A percentile compares a stretch with the other conserved stretches of the same genome.
Evolutionary conservation across 2,888 invertebrate species (phyloP).

Genomic region (Miltochrista miniata): DNA sequence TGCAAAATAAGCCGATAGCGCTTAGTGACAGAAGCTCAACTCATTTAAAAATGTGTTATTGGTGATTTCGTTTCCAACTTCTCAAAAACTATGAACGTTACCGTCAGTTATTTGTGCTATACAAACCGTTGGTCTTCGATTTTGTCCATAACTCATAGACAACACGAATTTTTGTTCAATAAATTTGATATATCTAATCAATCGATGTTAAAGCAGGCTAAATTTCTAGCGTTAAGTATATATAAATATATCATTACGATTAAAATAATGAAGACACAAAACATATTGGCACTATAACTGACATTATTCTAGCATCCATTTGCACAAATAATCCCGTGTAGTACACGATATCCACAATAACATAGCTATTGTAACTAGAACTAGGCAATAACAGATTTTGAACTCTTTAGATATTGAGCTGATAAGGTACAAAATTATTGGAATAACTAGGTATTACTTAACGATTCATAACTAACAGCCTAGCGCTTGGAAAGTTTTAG

Average conservation of each 20-base stretch:
- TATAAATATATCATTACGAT: constrained; percentile 10
- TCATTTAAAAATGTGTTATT: constrained; percentile 5
- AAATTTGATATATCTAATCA: constrained; percentile 3
- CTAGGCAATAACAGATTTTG: constrained; percentile 57
- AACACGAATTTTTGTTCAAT: background rate
- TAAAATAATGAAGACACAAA: constrained; percentile 21
- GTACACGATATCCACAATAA: constrained; percentile 23
- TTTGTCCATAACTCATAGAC: background rate
- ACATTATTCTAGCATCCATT: constrained; percentile 12
- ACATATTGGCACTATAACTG: constrained; percentile 39
- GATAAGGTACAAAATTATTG: constrained; percentile 70
- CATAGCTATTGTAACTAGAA: constrained; percentile 44
- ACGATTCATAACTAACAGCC: constrained; percentile 59
- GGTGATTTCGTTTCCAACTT: constrained; percentile 15
- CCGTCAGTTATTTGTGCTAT: constrained; percentile 31
- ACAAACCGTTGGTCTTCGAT: constrained; percentile 3
- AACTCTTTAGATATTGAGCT: constrained; percentile 64
- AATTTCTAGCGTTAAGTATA: constrained; percentile 16
- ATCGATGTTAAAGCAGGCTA: constrained; percentile 13
- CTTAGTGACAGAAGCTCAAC: constrained; percentile 6
- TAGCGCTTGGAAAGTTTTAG: constrained; percentile 57
- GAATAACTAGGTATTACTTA: constrained; percentile 59
- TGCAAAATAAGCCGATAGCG: constrained; percentile 13
- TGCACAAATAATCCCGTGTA: constrained; percentile 25
- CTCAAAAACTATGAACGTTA: constrained; percentile 7